Evolutionary conservation across 2,888 invertebrate species (phyloP).

Genomic region (Eupelmus urozonus): DNA sequence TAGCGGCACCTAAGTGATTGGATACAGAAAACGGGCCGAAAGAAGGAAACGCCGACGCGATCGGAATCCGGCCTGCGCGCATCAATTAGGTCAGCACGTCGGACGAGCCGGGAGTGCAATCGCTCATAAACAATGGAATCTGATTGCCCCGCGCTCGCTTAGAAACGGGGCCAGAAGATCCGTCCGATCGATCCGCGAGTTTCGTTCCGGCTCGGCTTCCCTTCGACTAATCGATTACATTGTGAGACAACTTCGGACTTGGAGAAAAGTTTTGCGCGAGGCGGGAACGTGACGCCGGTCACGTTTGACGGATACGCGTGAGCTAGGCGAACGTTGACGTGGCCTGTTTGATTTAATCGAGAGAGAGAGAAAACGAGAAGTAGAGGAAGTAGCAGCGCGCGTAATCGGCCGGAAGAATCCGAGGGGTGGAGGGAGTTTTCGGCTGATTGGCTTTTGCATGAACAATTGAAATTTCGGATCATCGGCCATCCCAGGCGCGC

Average conservation of each 20-base stretch:
- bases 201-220: constrained; percentile 24
- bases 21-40: not conserved
- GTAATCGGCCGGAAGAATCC: constrained; percentile 26
- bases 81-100: constrained; percentile 49
- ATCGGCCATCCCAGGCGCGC: not conserved
- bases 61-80: constrained; percentile 10
- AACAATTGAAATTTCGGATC: constrained; percentile 10
- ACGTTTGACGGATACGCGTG: constrained; percentile 11
- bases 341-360: not conserved
- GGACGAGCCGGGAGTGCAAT: constrained; percentile 41
- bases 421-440: not conserved
- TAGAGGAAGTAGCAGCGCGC: not conserved
- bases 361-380: constrained; percentile 2
- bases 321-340: not conserved
- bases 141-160: constrained; percentile 36
- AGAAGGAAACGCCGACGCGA: not conserved
- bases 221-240: constrained; percentile 22
- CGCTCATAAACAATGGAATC: constrained; percentile 50
- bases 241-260: too few species aligned
- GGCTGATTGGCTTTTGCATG: not conserved
- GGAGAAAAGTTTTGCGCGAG: not conserved
- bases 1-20: not conserved
- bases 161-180: constrained; percentile 25
- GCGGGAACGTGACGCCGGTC: not conserved
- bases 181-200: constrained; percentile 36